These are phyloP conservation scores for Butastur rufipennis DNA, from an alignment of 2,113 vertebrate species.

Conservation along the genomic window DNA sequence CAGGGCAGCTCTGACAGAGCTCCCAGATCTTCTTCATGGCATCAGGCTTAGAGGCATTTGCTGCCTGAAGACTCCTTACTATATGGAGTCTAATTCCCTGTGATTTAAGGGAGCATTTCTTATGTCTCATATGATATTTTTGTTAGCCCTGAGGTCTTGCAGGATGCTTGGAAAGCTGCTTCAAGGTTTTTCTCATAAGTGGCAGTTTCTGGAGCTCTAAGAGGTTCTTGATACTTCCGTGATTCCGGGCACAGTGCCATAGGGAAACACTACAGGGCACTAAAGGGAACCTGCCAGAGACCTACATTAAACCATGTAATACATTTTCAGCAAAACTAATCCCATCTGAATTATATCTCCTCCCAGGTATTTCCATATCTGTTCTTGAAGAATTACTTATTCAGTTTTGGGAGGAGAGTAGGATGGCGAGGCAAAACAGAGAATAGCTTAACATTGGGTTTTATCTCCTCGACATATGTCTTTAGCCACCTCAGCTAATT, in stretches of 20 bases:
- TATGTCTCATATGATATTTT: neutral
- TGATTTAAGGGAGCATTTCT: neutral
- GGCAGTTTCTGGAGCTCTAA: neutral
- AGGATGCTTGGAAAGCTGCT: neutral
- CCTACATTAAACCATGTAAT: neutral
- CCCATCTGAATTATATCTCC: neutral
- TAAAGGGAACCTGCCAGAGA: neutral
- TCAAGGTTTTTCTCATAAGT: neutral
- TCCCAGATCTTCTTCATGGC: neutral
- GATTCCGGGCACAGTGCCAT: neutral
- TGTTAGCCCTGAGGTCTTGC: neutral
- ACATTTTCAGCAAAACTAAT: neutral
- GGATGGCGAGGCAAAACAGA: neutral
- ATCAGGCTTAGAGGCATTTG: neutral
- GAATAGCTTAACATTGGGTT: neutral
- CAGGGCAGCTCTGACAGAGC: neutral
- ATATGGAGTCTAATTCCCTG: neutral
- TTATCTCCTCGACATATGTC: neutral
- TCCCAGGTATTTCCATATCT: neutral
- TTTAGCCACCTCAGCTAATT: neutral
- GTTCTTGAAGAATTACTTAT: neutral
- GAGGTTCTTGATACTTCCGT: neutral
- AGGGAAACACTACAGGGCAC: neutral
- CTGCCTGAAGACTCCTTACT: neutral
- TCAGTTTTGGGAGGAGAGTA: neutral